Percentiles rank a stretch among this genome's conserved stretches.
Evolutionary conservation across 2,113 vertebrate species (phyloP).

Genomic region (Urocynchramus pylzowi): DNA sequence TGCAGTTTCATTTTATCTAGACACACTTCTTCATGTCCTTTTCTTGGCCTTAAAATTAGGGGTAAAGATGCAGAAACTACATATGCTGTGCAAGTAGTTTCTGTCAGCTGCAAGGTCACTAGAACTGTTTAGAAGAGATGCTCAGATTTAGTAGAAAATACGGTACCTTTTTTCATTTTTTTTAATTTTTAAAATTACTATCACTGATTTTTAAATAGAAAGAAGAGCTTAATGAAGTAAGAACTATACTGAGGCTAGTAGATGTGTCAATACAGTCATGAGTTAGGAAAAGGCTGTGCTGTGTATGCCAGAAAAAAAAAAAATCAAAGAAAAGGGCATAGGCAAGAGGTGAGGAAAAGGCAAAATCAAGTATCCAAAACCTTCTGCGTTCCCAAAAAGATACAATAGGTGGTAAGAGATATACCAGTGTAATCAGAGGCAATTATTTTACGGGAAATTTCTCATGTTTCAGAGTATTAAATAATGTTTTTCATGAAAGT

Average conservation of each 20-base stretch:
- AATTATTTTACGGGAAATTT: conserved; percentile 24
- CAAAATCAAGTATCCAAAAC: background rate
- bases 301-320: background rate
- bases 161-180: background rate
- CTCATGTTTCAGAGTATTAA: background rate
- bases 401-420: background rate
- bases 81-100: background rate
- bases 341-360: background rate
- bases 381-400: background rate
- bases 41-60: background rate
- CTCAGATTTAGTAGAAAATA: background rate
- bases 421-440: background rate
- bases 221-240: background rate
- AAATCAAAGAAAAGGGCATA: background rate
- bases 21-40: background rate
- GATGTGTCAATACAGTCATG: background rate
- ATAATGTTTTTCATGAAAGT: conserved; percentile 10
- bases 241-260: background rate
- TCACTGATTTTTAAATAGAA: background rate
- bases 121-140: background rate
- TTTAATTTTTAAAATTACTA: background rate
- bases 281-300: background rate
- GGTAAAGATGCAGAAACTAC: background rate
- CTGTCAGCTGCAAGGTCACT: background rate
- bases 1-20: background rate